Evolutionary conservation across 2,888 invertebrate species (phyloP), one percentile per base, ranked within the genome.

Genomic region (Diachrysia chrysitis): DNA sequence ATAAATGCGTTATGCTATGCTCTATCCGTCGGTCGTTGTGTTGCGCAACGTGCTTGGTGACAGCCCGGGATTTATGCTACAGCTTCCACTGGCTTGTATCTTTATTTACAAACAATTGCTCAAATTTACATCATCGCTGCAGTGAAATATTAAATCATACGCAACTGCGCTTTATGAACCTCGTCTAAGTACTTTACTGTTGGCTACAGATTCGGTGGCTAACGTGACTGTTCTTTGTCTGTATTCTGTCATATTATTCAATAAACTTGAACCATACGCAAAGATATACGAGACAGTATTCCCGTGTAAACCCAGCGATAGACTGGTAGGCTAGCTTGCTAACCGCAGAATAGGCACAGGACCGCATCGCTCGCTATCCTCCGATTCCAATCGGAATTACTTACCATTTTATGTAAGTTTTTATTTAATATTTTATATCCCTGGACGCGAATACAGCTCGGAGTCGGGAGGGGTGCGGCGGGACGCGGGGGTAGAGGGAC

Each of bases 381-480:
- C 87, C 89, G 89, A 93, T 93, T 93, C 92, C 93, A 92, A 92
- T 93, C 87, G 90, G 90, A 93, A 92, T 95, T 94, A 93, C 92
- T 92, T 91, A 91, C 92, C 87, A 91, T 89, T 94, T 94, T 93
- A 93, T 93, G 94, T 93, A 91, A 85, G 90, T 93, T 94, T 94
- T 95, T 94, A 94, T 95, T 94, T 91, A 92, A 93, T 94, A 93
- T 94, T 94, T 93, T 92, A 94, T 92, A 93, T 92, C 87, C 91
- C 82, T 87, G 90, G 85, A 89, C 90, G 92, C 92, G 90, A 94
- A 94, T 92, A 91, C 90, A 86, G 86, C 84, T 75, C 78, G 89
- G 83, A 83, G 85, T 74, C 80, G 74, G 83, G 82, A 87, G 89
- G 86, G 90, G 88, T 84, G 87, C 75, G 85, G 87, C 82, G 70